Evolutionary conservation across 1,140 invertebrate species (phyloP).

Genomic region (Pristionchus pacificus): DNA sequence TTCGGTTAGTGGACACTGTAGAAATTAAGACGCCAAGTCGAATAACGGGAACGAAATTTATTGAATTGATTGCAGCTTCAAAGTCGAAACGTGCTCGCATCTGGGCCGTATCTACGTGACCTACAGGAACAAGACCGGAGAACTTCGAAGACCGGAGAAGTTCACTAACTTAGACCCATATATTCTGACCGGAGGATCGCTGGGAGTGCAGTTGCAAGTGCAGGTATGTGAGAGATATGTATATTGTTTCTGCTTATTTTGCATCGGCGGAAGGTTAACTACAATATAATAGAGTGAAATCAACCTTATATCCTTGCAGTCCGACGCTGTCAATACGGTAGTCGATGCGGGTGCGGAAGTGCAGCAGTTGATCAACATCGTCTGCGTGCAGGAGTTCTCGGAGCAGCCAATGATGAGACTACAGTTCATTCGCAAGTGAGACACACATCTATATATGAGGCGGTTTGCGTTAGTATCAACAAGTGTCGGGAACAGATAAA

Average conservation of each 20-base stretch:
- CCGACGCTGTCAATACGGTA: slow-evolving; percentile 85
- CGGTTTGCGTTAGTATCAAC: no score
- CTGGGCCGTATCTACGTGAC: slow-evolving; percentile 88
- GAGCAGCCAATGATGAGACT: slow-evolving; percentile 64
- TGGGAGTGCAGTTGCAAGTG: slow-evolving; percentile 63
- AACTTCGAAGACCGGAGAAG: no score
- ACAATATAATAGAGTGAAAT: no score
- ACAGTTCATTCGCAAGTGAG: slow-evolving; percentile 60
- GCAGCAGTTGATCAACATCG: slow-evolving; percentile 92
- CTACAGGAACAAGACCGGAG: slow-evolving; percentile 95
- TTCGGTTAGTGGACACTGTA: no score
- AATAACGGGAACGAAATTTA: no score
- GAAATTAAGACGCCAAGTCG: no score
- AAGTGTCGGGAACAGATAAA: neutral
- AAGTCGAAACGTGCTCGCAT: slow-evolving; percentile 87
- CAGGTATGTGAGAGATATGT: no score
- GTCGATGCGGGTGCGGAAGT: slow-evolving; percentile 95
- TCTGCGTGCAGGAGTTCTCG: slow-evolving; percentile 88
- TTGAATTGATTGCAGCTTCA: no score
- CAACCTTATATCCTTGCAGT: no score
- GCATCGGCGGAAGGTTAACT: no score
- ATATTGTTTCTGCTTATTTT: no score
- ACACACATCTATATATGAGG: no score
- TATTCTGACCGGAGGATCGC: slow-evolving; percentile 70
- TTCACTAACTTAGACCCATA: slow-evolving; percentile 71